Evolutionary conservation across 1,140 invertebrate genomes (phyloP).

Genomic region (Drosophila kurseongensis): DNA sequence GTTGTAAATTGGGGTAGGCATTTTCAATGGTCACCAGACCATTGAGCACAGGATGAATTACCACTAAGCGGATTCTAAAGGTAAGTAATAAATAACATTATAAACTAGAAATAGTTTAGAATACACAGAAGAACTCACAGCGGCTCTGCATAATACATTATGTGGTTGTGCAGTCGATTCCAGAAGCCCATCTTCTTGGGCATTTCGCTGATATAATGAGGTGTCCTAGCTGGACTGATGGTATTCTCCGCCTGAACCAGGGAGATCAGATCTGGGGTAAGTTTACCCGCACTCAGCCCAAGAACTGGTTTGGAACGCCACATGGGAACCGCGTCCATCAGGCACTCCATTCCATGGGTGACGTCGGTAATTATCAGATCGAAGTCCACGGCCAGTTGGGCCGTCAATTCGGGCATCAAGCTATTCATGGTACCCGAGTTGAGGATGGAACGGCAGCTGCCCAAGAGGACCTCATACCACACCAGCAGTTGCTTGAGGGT

Average conservation of each 20-base stretch:
- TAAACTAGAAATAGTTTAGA: neutral
- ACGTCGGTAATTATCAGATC: constrained; percentile 73
- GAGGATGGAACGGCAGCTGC: constrained; percentile 34
- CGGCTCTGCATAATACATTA: constrained; percentile 42
- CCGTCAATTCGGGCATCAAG: neutral
- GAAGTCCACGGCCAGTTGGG: neutral
- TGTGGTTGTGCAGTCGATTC: constrained; percentile 67
- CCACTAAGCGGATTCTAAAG: constrained; percentile 24
- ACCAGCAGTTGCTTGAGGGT: constrained; percentile 51
- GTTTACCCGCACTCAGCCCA: constrained; percentile 62
- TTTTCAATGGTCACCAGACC: neutral
- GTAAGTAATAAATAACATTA: neutral
- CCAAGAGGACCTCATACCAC: constrained; percentile 57
- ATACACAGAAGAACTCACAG: constrained; percentile 48
- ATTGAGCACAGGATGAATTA: constrained; percentile 15
- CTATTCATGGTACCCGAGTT: neutral
- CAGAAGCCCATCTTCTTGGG: constrained; percentile 62
- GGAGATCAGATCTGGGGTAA: constrained; percentile 35
- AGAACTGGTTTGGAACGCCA: constrained; percentile 42
- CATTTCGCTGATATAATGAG: constrained; percentile 46
- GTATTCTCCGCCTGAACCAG: constrained; percentile 54
- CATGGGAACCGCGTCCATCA: constrained; percentile 15
- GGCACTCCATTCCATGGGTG: constrained; percentile 54
- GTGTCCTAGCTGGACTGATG: constrained; percentile 52
- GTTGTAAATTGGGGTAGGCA: constrained; percentile 34